Conservation (phyloP, 2,797 vertebrate genomes). For the Sylvilagus floridanus region DNA sequence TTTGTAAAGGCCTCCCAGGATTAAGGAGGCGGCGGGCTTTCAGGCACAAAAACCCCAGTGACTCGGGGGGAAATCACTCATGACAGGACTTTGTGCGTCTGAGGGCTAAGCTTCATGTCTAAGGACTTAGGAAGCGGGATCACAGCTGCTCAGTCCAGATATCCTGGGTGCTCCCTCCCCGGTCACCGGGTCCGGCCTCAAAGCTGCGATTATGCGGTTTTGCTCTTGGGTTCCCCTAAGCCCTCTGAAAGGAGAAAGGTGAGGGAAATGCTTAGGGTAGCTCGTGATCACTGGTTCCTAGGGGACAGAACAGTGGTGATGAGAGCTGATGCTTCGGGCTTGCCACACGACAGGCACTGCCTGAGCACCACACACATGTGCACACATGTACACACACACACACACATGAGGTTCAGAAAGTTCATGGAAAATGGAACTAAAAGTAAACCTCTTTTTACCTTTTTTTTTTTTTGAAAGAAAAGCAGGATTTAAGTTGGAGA, state of each 20-base stretch:
- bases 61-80: neutral
- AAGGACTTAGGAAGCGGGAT: neutral
- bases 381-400: no score
- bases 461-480: no score
- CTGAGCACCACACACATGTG: neutral
- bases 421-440: no score
- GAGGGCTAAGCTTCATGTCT: conserved; percentile 10
- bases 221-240: neutral
- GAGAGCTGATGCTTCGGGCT: neutral
- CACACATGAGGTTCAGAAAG: no score
- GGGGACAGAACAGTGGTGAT: neutral
- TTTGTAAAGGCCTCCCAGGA: neutral
- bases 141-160: neutral
- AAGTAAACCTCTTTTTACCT: no score
- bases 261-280: neutral
- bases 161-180: neutral
- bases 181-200: neutral
- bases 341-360: neutral
- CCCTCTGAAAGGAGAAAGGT: neutral
- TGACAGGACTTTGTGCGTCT: conserved; percentile 27
- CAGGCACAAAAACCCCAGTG: conserved; percentile 16
- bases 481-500: no score
- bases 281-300: neutral
- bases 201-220: neutral
- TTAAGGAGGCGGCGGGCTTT: neutral